Base-by-base conservation (phyloP, 2,888 invertebrate genomes). In the Drosophila pseudotalamancana region DNA sequence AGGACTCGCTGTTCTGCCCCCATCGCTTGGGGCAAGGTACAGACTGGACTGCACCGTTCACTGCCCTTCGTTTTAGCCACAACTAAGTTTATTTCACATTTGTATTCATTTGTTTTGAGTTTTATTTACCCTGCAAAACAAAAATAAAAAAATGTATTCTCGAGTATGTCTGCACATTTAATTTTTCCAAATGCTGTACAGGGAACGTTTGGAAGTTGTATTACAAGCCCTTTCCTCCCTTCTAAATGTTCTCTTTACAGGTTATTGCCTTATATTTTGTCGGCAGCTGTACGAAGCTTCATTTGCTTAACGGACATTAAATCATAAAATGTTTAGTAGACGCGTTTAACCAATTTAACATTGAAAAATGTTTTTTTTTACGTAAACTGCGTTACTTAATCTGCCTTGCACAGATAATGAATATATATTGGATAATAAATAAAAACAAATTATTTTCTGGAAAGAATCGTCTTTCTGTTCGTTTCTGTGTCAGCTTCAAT, bases 71-170 rank as follows among this genome's bases (percentile, higher is more conserved):
- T 25, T 53, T 65, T 61, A 59, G 50, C 53, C 72, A 43, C 70
- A 64, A 84, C 81, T 75, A 67, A 76, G 84, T 81, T 81, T 84
- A 84, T 76, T 80, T 80, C 84, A 70, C 84, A 84, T 80, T 80
- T 84, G 81, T 84, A 80, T 80, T 80, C 80, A 80, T 80, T 80
- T 80, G 80, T 78, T 80, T 80, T 81, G 61, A 67, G 81, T 77
- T 80, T 80, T 81, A 80, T 80, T 80, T 80, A 72, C 81, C 80
- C 67, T 65, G 37, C 69, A 62, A 48, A 63, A 56, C 50, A 50
- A 35, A 34, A 59, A 39, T 45, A 45, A 27, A 27, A 49, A 56
- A 49, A 39, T 19, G 63, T 51, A 43, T 32, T 21, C 49, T 50
- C 40, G 51, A 59, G 53, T 59, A 49, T 64, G 51, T 49, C 39